Conservation (phyloP, 2,113 vertebrate genomes). For the Solenodon paradoxus region DNA sequence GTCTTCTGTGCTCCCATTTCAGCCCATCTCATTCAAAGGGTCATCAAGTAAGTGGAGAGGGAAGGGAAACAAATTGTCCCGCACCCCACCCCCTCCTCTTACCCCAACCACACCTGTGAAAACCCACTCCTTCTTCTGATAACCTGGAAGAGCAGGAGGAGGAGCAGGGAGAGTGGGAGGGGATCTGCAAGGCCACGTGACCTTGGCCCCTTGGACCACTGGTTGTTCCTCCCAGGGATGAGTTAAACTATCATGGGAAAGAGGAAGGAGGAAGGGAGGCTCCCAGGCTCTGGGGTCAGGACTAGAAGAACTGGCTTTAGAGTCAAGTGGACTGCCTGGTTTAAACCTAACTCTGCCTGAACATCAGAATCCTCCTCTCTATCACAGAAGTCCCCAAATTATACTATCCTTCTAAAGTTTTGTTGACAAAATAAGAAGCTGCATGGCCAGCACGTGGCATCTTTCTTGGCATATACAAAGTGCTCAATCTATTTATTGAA, state of each 20-base stretch:
- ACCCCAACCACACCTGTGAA: rapidly evolving
- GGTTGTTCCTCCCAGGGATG: too few species aligned
- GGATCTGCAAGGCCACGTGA: background rate
- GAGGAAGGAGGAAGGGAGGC: background rate
- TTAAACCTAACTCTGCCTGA: background rate
- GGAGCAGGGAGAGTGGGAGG: too few species aligned
- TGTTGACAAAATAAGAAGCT: background rate
- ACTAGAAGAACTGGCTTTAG: background rate
- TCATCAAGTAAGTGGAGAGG: background rate
- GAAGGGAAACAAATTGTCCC: background rate
- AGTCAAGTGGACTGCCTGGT: too few species aligned
- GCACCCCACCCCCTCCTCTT: rapidly evolving
- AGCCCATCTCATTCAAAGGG: background rate
- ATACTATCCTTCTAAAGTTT: background rate
- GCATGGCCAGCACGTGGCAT: background rate
- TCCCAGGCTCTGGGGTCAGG: background rate
- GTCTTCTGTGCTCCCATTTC: background rate
- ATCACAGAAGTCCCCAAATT: background rate
- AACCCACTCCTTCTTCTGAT: background rate
- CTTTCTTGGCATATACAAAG: background rate
- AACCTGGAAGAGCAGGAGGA: background rate
- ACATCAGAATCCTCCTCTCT: background rate
- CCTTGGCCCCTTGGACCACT: background rate
- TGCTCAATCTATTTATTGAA: background rate
- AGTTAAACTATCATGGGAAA: background rate